Evolutionary conservation across 2,888 invertebrate species (phyloP).

Genomic region (Argyresthia goedartella): DNA sequence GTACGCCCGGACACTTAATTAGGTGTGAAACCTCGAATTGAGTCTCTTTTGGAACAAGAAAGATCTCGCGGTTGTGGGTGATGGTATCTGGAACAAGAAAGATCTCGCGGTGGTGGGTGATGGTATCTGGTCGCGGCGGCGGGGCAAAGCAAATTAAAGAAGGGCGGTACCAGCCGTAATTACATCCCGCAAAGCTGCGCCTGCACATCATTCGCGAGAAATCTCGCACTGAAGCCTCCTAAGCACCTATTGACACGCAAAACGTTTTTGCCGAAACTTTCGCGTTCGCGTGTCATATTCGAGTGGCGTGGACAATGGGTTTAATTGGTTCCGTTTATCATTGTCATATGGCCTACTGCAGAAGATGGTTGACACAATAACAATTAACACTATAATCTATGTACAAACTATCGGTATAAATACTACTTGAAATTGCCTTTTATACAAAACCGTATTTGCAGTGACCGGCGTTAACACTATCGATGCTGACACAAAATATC

Average conservation of each 20-base stretch:
- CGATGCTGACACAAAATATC: too few species aligned
- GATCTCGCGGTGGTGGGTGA: constrained; percentile 26
- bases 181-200: constrained; percentile 45
- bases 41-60: constrained; percentile 24
- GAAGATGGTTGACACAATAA: too few species aligned
- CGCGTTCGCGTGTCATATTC: not conserved
- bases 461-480: too few species aligned
- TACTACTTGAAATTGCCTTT: too few species aligned
- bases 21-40: constrained; percentile 44
- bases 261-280: constrained; percentile 17
- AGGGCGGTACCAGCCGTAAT: constrained; percentile 47
- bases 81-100: constrained; percentile 39
- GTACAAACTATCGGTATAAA: too few species aligned
- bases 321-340: not conserved
- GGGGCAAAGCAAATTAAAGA: constrained; percentile 33
- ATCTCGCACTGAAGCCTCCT: constrained; percentile 45
- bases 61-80: constrained; percentile 25
- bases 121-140: constrained; percentile 35
- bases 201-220: constrained; percentile 26
- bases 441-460: too few species aligned
- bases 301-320: constrained; percentile 13
- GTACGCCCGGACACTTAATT: constrained; percentile 31
- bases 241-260: constrained; percentile 60
- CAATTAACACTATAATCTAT: too few species aligned
- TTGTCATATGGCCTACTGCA: not conserved